A percentile compares a stretch with the other conserved stretches of the same genome.
phyloP scores from a whole-genome alignment of 2,113 vertebrate species.

The Dolichotis patagonum region DNA sequence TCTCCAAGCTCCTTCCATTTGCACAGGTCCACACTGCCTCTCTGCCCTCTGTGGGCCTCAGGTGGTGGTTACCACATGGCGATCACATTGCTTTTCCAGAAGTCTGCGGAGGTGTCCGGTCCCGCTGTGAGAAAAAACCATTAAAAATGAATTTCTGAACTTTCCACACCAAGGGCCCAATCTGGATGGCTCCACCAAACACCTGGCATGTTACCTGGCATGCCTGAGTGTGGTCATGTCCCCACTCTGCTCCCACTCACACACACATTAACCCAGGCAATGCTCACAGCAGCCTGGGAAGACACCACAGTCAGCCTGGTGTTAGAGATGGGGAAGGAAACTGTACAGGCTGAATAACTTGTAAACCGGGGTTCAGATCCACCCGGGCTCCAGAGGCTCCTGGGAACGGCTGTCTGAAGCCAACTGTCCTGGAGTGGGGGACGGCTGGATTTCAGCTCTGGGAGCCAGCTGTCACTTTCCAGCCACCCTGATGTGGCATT shows the following conservation, averaged over 20 bases:
- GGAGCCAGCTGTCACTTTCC: not conserved
- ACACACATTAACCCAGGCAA: not conserved
- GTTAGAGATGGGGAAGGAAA: not conserved
- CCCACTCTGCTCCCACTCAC: not conserved
- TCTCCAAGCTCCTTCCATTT: not conserved
- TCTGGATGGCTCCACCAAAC: not conserved
- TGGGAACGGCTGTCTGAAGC: not conserved
- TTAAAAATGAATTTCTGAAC: conserved; percentile 33
- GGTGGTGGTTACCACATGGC: not conserved
- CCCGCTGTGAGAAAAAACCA: not conserved
- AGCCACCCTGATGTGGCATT: not conserved
- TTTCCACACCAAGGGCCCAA: not conserved
- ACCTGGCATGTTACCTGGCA: not conserved
- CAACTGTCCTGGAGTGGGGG: not conserved
- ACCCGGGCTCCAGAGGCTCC: not conserved
- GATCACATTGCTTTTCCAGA: not conserved
- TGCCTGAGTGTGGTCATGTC: not conserved
- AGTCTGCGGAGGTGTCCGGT: not conserved
- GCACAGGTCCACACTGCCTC: not conserved
- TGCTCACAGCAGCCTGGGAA: not conserved
- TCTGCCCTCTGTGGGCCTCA: not conserved
- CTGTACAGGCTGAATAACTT: not conserved
- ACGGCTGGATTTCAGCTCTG: not conserved
- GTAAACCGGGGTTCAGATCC: not conserved
- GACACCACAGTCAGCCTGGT: not conserved